phyloP scores from a whole-genome alignment of 2,888 invertebrate species.

The Dyspetes luteomarginatus region DNA sequence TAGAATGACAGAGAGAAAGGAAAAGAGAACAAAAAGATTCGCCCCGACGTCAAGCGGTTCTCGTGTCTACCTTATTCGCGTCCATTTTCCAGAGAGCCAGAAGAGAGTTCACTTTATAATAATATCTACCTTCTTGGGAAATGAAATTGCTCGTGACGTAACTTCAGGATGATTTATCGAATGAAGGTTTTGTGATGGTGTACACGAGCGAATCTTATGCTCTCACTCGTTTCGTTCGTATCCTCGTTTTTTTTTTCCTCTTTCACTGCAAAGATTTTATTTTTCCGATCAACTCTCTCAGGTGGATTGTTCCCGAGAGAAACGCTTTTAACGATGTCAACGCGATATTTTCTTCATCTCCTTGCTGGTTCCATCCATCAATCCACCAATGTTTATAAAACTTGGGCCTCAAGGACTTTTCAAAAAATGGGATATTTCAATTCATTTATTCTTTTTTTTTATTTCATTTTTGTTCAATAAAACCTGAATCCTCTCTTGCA shows the following conservation, averaged over 20 bases:
- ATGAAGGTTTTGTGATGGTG: conserved; percentile 58
- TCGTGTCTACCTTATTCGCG: conserved; percentile 55
- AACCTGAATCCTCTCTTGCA: too few relatives aligned
- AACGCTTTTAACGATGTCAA: conserved; percentile 17
- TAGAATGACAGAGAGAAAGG: neutral
- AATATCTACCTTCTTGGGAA: conserved; percentile 60
- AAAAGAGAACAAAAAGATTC: conserved; percentile 41
- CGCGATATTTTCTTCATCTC: neutral
- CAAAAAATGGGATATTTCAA: too few relatives aligned
- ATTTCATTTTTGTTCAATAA: too few relatives aligned
- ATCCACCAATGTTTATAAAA: too few relatives aligned
- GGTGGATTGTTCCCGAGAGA: conserved; percentile 1
- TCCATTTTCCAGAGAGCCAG: conserved; percentile 30
- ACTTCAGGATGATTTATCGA: conserved; percentile 64
- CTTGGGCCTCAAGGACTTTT: too few relatives aligned
- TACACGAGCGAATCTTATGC: conserved; percentile 45
- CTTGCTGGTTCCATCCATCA: too few relatives aligned
- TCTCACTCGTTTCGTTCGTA: conserved; percentile 44
- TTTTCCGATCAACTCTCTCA: neutral
- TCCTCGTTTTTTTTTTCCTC: conserved; percentile 48
- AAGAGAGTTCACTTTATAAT: conserved; percentile 60
- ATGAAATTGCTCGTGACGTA: conserved; percentile 65
- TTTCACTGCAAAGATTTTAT: conserved; percentile 33
- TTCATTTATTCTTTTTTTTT: too few relatives aligned
- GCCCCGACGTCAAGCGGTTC: conserved; percentile 59